Evolutionary conservation across 35 echinoderm and acorn worm genomes (phyloP).

Genomic region (Anneissia japonica): DNA sequence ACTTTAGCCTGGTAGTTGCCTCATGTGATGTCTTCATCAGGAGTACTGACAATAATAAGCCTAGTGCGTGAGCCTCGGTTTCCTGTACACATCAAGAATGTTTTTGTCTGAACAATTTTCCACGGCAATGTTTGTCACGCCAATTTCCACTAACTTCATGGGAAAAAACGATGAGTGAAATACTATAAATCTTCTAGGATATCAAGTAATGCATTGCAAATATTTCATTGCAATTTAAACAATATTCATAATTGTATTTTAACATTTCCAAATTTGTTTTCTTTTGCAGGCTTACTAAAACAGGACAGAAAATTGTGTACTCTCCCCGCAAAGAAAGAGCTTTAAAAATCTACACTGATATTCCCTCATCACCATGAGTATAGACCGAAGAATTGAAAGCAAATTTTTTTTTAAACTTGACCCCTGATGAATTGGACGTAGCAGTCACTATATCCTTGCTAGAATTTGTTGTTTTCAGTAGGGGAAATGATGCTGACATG

Average conservation of each 20-base stretch:
- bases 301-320: slow-evolving; percentile 22
- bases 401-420: no score
- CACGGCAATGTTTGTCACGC: background rate
- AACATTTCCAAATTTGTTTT: background rate
- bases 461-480: no score
- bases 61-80: background rate
- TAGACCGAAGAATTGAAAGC: no score
- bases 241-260: background rate
- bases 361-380: slow-evolving; percentile 10
- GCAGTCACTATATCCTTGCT: no score
- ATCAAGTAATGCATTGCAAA: no score
- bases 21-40: background rate
- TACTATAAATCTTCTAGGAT: no score
- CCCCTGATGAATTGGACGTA: no score
- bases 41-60: background rate
- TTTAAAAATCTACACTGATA: slow-evolving; percentile 88
- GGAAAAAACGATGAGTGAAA: no score
- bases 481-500: no score
- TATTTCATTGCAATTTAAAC: no score
- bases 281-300: background rate
- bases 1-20: background rate
- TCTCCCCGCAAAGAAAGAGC: slow-evolving; percentile 90
- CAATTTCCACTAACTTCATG: no score
- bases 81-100: background rate
- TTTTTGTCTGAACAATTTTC: background rate